Evolutionary conservation across 2,113 vertebrate species (phyloP), one percentile per base, ranked within the genome.

Genomic region (Eubucco bourcierii): DNA sequence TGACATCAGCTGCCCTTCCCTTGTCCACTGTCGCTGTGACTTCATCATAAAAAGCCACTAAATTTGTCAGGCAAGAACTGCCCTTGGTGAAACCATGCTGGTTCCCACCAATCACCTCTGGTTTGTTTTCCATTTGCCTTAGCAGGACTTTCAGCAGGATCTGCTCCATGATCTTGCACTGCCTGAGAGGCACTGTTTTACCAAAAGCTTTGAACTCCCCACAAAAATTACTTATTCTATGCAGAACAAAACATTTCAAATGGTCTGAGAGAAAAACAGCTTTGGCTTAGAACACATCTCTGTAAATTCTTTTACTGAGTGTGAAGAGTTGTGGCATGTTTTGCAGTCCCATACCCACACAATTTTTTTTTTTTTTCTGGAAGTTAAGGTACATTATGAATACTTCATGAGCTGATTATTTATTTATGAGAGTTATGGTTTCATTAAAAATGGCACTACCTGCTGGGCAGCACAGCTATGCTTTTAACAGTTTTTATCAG

Each of bases 401-500:
- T 98, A 97, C 76, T 98, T 97, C 78, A 98, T 96, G 87, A 95
- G 93, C 15, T 53, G 71, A 83, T 89, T 52, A 96, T 97, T 98
- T 98, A 98, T 98, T 98, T 95, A 98, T 97, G 91, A 34, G 55
- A 84, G 94, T 92, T 93, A 89, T 25, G 53, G 95, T 94, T 97
- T 97, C 96, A 97, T 97, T 98, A 97, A 97, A 97, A 97, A 97
- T 96, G 93, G 86, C 97, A 96, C 92, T 98, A 97, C 96, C 97
- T 98, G 88, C 97, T 97, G 97, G 95, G 96, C 90, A 97, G 95
- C 96, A 95, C 87, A 95, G 94, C 88, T 95, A 97, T 96, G 98
- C 98, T 98, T 98, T 98, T 98, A 98, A 97, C 95, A 92, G 97
- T 97, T 98, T 97, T 97, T 96, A 97, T 97, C 95, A 94, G 84